Conservation (phyloP, 2,797 vertebrate species). For the Argya squamiceps region DNA sequence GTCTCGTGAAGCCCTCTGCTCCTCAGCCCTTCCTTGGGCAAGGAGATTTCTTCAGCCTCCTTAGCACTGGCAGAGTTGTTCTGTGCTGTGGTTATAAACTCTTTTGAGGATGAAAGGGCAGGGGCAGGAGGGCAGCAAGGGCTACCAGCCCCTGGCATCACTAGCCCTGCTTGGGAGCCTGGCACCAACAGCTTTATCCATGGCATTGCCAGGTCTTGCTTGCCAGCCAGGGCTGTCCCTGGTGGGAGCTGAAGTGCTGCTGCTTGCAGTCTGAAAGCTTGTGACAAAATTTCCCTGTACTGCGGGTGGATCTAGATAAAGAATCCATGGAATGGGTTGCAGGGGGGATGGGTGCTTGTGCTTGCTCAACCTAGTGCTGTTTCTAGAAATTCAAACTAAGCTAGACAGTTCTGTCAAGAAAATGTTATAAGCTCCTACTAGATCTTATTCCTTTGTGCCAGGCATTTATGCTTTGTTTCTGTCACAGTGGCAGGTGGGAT, state of each 20-base stretch:
- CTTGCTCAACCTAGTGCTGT: neutral
- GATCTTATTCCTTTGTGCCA: neutral
- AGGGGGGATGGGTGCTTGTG: neutral
- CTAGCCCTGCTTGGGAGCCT: neutral
- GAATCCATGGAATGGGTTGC: neutral
- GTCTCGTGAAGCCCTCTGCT: neutral
- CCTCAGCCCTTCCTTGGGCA: neutral
- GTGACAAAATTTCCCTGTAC: neutral
- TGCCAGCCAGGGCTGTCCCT: neutral
- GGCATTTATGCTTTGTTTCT: neutral
- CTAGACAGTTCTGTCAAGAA: neutral
- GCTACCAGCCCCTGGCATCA: neutral
- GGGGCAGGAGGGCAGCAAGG: neutral
- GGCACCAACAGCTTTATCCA: neutral
- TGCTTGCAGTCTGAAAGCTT: neutral
- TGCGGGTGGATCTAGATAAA: neutral
- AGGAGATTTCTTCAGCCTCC: neutral
- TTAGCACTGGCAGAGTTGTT: neutral
- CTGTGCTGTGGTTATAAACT: accelerated
- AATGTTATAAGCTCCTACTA: neutral
- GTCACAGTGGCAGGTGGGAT: neutral
- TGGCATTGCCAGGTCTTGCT: neutral
- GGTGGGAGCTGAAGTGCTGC: neutral
- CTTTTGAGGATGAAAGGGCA: neutral
- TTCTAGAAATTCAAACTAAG: conserved; percentile 34